Evolutionary conservation across 1,140 invertebrate genomes (phyloP), one percentile per base, ranked within the genome.

Genomic region (Telenomus remus): DNA sequence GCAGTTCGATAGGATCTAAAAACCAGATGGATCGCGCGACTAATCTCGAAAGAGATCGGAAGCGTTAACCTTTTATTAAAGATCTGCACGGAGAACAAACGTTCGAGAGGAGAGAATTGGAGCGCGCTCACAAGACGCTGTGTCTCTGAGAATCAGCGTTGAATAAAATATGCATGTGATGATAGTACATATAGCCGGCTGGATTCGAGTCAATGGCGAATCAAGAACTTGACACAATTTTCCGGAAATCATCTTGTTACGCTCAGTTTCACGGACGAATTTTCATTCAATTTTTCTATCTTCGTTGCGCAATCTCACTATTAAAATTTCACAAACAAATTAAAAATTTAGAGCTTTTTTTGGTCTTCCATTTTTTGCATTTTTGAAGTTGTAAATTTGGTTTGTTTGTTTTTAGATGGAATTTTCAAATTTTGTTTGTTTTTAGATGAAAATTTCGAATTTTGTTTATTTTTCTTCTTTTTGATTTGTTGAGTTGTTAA

Each of bases 141-240:
- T 59, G 55, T 59, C 60, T 69, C 12, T 65, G 55, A 69, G 65
- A 61, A 70, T 10, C 39, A 61, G 54, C 56, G 66, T 46, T 37
- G 53, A 63, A 79, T 70, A 53, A 64, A 64, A 64, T 64, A 54
- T 54, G 33, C 42, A 64, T 13, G 15, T 53, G n/a, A n/a, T n/a
- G n/a, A n/a, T n/a, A n/a, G 44, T 65, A 55, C 55, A 65, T 49
- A 39, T 39, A 63, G 51, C 9, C 46, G 48, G 51, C 47, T 50
- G 64, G 68, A 79, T 78, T 79, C 39, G 33, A 76, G 65, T 80
- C 72, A 76, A 78, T 79, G 61, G 60, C 61, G 48, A 81, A 74
- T 65, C 63, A 60, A 76, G 72, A 69, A 74, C 69, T 76, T 78
- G 79, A 78, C 76, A 79, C 37, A 37, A 76, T 78, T 81, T 68